Evolutionary conservation across 2,113 vertebrate genomes (phyloP).

Genomic region (Catharus minimus): DNA sequence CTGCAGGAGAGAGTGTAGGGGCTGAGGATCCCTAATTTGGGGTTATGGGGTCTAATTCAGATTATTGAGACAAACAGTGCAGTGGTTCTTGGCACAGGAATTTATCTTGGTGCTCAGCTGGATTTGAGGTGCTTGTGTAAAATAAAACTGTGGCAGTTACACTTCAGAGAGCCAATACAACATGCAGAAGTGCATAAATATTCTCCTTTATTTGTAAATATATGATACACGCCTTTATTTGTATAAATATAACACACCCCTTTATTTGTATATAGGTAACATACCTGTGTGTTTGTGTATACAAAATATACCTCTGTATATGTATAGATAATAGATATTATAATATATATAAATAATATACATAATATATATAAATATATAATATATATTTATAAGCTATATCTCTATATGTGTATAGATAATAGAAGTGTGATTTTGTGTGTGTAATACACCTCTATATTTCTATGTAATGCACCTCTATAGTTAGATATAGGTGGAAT

Average conservation of each 20-base stretch:
- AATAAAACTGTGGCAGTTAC: background rate
- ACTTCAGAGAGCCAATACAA: background rate
- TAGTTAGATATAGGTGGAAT: background rate
- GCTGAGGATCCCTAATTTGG: background rate
- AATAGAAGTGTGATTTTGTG: background rate
- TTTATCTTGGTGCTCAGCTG: background rate
- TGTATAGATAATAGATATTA: too few species aligned
- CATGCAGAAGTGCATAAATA: background rate
- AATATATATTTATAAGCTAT: background rate
- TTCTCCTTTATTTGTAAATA: background rate
- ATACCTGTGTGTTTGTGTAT: background rate
- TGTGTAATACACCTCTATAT: background rate
- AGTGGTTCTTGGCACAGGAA: fast-evolving
- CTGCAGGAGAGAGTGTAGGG: background rate
- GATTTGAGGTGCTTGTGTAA: background rate
- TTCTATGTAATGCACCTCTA: background rate
- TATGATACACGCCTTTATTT: background rate
- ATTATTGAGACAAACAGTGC: too few species aligned
- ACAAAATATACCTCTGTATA: background rate
- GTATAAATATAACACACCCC: too few species aligned
- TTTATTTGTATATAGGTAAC: background rate
- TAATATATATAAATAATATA: too few species aligned
- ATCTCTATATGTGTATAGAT: background rate
- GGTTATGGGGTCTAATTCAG: background rate
- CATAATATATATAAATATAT: too few species aligned